Percentiles rank a stretch among this genome's conserved stretches.
Conservation (phyloP, 1,140 invertebrate species). For the Chlorops oryzae region DNA sequence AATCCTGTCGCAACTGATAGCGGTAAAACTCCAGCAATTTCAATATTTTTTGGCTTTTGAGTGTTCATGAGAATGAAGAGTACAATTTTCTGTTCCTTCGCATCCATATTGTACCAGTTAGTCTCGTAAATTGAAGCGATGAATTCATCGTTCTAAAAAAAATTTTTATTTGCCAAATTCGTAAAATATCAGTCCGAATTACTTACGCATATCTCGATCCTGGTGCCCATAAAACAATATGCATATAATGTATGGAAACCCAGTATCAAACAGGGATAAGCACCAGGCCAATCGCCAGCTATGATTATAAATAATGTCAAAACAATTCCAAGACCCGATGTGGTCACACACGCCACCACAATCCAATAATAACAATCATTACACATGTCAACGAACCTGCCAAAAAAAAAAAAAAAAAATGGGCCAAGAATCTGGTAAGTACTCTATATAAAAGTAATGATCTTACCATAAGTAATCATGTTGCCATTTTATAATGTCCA, state of each 20-base stretch:
- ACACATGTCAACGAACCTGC: conserved; percentile 3
- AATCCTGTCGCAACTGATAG: conserved; percentile 10
- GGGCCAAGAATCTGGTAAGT: too few relatives aligned
- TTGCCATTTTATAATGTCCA: too few relatives aligned
- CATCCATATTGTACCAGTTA: conserved; percentile 6
- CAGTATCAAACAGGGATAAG: conserved; percentile 2
- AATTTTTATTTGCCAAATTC: not conserved
- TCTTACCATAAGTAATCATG: too few relatives aligned
- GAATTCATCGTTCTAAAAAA: conserved; percentile 7
- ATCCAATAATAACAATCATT: conserved; percentile 6
- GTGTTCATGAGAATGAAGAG: conserved; percentile 8
- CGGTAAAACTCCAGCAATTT: conserved; percentile 1
- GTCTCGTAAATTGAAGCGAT: conserved; percentile 4
- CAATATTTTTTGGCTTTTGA: conserved; percentile 5
- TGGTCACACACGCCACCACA: not conserved
- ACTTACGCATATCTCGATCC: conserved; percentile 7
- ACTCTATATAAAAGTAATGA: too few relatives aligned
- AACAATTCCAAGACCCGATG: not conserved
- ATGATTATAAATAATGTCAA: conserved; percentile 5
- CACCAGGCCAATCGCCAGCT: conserved; percentile 8
- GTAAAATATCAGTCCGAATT: not conserved
- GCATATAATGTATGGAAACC: conserved; percentile 1
- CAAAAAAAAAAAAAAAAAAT: too few relatives aligned
- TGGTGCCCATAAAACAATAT: conserved; percentile 10
- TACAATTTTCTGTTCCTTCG: not conserved